Conservation (phyloP, 2,888 invertebrate genomes). For the Calameuta filiformis region DNA sequence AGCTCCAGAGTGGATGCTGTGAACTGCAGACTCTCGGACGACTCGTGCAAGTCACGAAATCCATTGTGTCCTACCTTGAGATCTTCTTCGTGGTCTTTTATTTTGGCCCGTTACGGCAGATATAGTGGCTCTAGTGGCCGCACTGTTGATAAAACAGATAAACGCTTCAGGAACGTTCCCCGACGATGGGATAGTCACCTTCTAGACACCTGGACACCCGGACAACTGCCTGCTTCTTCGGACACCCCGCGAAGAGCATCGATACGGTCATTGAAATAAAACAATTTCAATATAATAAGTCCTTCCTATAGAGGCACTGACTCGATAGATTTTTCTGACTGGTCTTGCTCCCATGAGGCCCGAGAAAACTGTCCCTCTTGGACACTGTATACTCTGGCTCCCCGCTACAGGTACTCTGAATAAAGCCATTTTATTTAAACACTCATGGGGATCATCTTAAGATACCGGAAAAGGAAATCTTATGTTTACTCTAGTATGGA, state of each 20-base stretch:
- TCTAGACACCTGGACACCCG: constrained; percentile 17
- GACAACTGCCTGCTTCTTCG: constrained; percentile 14
- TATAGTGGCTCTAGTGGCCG: constrained; percentile 29
- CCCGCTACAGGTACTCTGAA: background rate
- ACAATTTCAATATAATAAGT: background rate
- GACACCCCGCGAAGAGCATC: constrained; percentile 28
- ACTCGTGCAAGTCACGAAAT: constrained; percentile 44
- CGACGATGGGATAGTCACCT: background rate
- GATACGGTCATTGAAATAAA: constrained; percentile 1
- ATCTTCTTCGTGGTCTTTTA: constrained; percentile 5
- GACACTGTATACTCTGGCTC: background rate
- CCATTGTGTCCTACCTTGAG: constrained; percentile 31
- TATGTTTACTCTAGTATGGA: background rate
- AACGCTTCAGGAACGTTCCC: constrained; percentile 27
- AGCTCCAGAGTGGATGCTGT: constrained; percentile 17
- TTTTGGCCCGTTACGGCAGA: constrained; percentile 22
- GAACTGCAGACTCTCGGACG: constrained; percentile 16
- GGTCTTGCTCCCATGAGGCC: background rate
- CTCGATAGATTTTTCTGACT: background rate
- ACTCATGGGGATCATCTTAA: background rate
- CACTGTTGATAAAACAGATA: constrained; percentile 53
- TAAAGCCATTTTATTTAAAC: background rate
- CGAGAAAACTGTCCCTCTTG: background rate
- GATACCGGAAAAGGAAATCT: background rate
- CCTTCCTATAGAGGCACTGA: background rate